A percentile compares a stretch with the other conserved stretches of the same genome.
Evolutionary conservation across 2,888 invertebrate species (phyloP).

Genomic region (Philopedon plagiatum): DNA sequence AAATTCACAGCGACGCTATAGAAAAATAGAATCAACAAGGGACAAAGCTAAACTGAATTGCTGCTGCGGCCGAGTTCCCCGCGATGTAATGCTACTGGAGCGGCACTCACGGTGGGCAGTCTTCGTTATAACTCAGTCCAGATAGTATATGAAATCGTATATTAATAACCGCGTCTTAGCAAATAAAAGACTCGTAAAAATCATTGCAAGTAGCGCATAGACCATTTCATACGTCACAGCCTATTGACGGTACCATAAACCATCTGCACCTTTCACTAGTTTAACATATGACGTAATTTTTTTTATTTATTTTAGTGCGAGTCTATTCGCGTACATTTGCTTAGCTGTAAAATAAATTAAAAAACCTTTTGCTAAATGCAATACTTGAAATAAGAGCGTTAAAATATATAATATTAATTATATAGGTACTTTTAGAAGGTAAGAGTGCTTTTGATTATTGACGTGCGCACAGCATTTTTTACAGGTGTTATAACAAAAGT

Average conservation of each 20-base stretch:
- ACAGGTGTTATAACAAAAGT: too few species aligned
- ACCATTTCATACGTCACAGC: conserved; percentile 39
- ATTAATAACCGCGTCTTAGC: conserved; percentile 16
- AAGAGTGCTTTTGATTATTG: not conserved
- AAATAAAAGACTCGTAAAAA: conserved; percentile 32
- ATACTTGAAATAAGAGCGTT: conserved; percentile 10
- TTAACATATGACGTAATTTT: conserved; percentile 45
- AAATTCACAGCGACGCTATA: too few species aligned
- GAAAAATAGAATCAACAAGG: too few species aligned
- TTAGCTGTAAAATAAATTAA: conserved; percentile 27
- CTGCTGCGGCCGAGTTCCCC: too few species aligned
- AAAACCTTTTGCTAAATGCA: conserved; percentile 40
- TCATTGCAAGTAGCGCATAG: conserved; percentile 24
- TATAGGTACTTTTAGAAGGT: conserved; percentile 17
- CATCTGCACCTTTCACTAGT: conserved; percentile 49
- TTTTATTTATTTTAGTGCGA: conserved; percentile 26
- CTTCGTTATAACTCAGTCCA: not conserved
- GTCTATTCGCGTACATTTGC: conserved; percentile 13
- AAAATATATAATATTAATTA: conserved; percentile 13
- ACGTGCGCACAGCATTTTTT: not conserved
- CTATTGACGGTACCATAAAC: conserved; percentile 47
- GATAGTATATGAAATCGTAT: not conserved
- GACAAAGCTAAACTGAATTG: too few species aligned
- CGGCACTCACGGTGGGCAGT: too few species aligned
- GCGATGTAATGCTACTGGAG: too few species aligned